Percentiles rank a stretch among this genome's conserved stretches.
phyloP scores from a whole-genome alignment of 1,140 invertebrate genomes.

The Heliconius congener region DNA sequence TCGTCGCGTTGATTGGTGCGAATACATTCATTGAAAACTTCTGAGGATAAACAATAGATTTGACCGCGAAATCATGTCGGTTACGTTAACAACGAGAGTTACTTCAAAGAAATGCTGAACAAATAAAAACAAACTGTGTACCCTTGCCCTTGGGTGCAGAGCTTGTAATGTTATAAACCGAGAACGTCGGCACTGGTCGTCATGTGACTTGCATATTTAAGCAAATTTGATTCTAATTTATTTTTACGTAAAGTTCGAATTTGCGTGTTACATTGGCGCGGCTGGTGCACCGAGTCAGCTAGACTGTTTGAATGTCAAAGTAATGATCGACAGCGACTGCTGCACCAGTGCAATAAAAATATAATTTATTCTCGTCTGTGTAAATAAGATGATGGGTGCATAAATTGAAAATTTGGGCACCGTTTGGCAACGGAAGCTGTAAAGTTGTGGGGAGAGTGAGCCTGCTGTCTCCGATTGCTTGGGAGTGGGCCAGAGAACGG shows the following conservation, averaged over 20 bases:
- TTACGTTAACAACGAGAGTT: conserved; percentile 49
- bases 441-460: conserved; percentile 36
- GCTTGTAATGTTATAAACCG: conserved; percentile 71
- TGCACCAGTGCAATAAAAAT: conserved; percentile 76
- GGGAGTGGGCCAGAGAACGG: conserved; percentile 39
- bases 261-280: conserved; percentile 33
- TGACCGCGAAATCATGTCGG: conserved; percentile 51
- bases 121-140: conserved; percentile 67
- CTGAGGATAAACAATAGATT: conserved; percentile 57
- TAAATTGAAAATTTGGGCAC: conserved; percentile 65
- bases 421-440: conserved; percentile 50
- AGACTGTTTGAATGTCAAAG: conserved; percentile 81
- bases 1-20: conserved; percentile 30
- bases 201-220: conserved; percentile 42
- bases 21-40: conserved; percentile 49
- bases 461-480: conserved; percentile 40
- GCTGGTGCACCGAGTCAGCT: conserved; percentile 72
- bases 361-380: conserved; percentile 77
- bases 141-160: conserved; percentile 74
- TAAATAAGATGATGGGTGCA: conserved; percentile 72
- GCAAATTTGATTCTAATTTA: conserved; percentile 36
- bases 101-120: conserved; percentile 63
- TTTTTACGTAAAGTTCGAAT: conserved; percentile 41
- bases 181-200: conserved; percentile 62
- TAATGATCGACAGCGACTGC: conserved; percentile 74